Evolutionary conservation across 1,140 invertebrate genomes (phyloP).

Genomic region (Zelostemma sp.): DNA sequence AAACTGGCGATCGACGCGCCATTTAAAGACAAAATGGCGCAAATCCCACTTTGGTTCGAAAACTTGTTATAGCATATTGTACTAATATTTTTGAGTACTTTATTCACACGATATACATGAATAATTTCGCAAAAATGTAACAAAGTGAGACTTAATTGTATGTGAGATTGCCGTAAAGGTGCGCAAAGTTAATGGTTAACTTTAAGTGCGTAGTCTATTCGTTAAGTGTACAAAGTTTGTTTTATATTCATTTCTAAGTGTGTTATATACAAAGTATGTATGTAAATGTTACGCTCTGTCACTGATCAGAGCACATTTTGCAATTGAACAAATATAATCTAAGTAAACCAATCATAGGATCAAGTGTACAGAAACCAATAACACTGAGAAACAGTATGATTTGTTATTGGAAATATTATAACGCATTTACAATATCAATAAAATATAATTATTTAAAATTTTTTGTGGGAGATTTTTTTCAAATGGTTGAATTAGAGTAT

Average conservation of each 20-base stretch:
- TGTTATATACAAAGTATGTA: not conserved
- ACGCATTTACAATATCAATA: not conserved
- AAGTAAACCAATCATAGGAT: not conserved
- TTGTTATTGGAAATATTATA: not conserved
- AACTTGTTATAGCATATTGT: no score
- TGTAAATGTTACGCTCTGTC: not conserved
- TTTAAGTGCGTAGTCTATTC: not conserved
- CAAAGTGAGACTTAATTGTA: no score
- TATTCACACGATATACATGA: no score
- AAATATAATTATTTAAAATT: not conserved
- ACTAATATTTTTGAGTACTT: no score
- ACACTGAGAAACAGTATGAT: no score
- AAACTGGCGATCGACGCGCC: no score
- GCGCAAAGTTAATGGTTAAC: not conserved
- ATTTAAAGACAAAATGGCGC: no score
- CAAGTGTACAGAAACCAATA: no score
- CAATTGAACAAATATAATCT: not conserved
- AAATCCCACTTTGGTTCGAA: no score
- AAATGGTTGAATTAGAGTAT: not conserved
- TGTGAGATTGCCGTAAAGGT: not conserved
- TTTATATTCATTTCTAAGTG: not conserved
- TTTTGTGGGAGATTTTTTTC: no score
- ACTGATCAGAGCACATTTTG: not conserved
- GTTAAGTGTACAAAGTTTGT: not conserved
- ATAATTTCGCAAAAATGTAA: no score